Evolutionary conservation across 2,797 vertebrate genomes (phyloP), one percentile per base, ranked within the genome.

Genomic region (Sternarchorhynchus goeldii): DNA sequence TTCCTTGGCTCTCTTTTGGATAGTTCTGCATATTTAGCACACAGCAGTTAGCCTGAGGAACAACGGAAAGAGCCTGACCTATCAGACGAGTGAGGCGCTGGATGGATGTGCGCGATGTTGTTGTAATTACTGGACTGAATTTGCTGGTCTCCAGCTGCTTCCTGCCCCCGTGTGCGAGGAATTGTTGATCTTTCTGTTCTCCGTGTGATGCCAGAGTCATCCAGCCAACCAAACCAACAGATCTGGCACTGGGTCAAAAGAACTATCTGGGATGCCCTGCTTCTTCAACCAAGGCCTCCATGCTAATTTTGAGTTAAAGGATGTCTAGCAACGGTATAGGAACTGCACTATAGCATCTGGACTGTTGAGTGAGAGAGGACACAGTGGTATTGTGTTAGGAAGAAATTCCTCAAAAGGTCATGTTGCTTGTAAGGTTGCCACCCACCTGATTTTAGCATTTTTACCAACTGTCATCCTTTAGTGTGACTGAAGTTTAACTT

Each of bases 111-210:
- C 79, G 80, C 83, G 78, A 83, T 86, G 82, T 88, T 92, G 87
- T 87, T 91, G 89, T 92, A 89, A 82, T 90, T 90, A 87, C 90
- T 89, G 88, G 89, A 75, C 70, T 65, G 53, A 63, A 76, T 81
- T 71, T 75, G 72, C 45, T 50, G 70, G 58, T 58, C 32, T 83
- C 89, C 92, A 90, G 90, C 91, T 91, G 90, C 87, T 91, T 92
- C 89, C 90, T 91, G 84, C 89, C 89, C 88, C 87, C 84, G 88
- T 88, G 88, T 88, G 85, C 85, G 88, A 84, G 85, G 85, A 88
- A 86, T 85, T 91, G 89, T 90, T 89, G 89, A 87, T 91, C 86
- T 93, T 93, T 93, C 91, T 91, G 73, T 88, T 92, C 90, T 67
- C 53, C 7, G 62, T 59, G 53, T 68, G 34, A 70, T 81, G 74